phyloP scores from a whole-genome alignment of 2,888 invertebrate genomes.

The Eupeodes luniger region DNA sequence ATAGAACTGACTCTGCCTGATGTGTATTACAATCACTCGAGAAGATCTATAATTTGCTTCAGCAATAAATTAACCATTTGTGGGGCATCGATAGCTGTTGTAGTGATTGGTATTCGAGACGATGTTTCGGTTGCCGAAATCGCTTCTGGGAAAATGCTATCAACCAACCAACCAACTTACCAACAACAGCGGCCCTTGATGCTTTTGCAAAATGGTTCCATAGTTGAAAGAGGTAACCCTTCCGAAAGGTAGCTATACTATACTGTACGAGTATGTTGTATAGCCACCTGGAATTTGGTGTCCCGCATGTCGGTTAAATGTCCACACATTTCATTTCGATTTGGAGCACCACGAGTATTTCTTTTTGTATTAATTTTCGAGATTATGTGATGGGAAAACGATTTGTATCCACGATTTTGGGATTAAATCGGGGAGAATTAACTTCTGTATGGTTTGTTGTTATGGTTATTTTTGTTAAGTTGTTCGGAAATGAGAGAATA shows the following conservation, averaged over 20 bases:
- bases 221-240: constrained; percentile 41
- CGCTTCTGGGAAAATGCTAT: constrained; percentile 69
- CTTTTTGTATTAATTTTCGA: neutral
- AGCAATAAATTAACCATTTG: constrained; percentile 74
- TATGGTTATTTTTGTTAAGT: constrained; percentile 17
- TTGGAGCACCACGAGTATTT: constrained; percentile 53
- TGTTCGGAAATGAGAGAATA: constrained; percentile 54
- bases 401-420: constrained; percentile 52
- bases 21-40: constrained; percentile 68
- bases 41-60: constrained; percentile 75
- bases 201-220: constrained; percentile 48
- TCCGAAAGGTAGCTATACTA: neutral
- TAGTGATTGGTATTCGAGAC: constrained; percentile 71
- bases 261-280: too few species aligned
- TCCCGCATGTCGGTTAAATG: constrained; percentile 32
- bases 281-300: constrained; percentile 63
- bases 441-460: constrained; percentile 26
- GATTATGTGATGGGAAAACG: constrained; percentile 35
- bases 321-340: constrained; percentile 52
- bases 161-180: neutral
- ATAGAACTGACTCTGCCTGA: constrained; percentile 45
- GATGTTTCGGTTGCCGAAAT: constrained; percentile 72
- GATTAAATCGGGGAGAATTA: constrained; percentile 70
- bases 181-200: constrained; percentile 56
- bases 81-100: constrained; percentile 58